Evolutionary conservation across 1,140 invertebrate species (phyloP).

Genomic region (Gonioctena quinquepunctata): DNA sequence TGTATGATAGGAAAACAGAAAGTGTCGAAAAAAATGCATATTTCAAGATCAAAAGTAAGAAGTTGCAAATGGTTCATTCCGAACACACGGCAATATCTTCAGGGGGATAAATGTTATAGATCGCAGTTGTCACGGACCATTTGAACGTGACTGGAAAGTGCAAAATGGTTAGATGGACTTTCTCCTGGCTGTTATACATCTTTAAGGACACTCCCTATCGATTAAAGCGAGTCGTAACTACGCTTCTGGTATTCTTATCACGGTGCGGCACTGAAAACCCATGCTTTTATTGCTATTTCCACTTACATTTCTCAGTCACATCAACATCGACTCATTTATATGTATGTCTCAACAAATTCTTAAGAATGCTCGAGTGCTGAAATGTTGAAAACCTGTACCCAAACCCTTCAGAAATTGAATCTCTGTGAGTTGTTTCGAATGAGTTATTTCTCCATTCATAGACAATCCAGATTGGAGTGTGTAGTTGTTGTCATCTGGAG

Average conservation of each 20-base stretch:
- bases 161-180: slow-evolving; percentile 50
- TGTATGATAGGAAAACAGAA: no score
- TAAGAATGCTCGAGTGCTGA: no score
- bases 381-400: no score
- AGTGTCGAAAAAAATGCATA: no score
- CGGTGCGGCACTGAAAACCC: slow-evolving; percentile 43
- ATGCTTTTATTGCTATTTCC: slow-evolving; percentile 47
- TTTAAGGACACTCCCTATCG: slow-evolving; percentile 53
- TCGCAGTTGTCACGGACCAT: slow-evolving; percentile 55
- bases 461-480: no score
- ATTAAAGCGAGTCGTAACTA: slow-evolving; percentile 50
- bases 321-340: no score
- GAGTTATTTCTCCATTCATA: no score
- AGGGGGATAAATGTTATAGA: slow-evolving; percentile 53
- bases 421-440: no score
- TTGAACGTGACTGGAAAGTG: slow-evolving; percentile 52
- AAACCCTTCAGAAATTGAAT: no score
- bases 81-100: slow-evolving; percentile 17
- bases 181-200: slow-evolving; percentile 55
- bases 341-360: no score
- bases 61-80: background rate
- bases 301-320: slow-evolving; percentile 3
- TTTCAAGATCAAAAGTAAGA: no score
- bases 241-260: slow-evolving; percentile 54
- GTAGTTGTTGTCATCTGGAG: no score